phyloP scores from a whole-genome alignment of 2,797 vertebrate species.

The Sebastiscus albofasciatus region DNA sequence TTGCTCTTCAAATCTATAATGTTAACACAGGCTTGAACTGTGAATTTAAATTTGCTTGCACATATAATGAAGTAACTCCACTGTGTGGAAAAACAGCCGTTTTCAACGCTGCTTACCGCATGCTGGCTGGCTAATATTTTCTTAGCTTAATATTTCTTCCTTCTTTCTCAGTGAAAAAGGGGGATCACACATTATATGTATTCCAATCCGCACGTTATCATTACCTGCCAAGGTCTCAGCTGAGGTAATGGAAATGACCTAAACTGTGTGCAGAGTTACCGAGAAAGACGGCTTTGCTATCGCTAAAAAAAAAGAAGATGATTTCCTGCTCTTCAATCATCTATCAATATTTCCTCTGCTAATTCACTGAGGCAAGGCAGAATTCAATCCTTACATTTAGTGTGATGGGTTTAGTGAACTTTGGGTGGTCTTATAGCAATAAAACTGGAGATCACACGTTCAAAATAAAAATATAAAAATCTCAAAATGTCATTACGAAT shows the following conservation, averaged over 20 bases:
- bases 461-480: background rate
- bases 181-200: slow-evolving; percentile 53
- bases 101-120: slow-evolving; percentile 4
- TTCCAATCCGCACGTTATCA: slow-evolving; percentile 54
- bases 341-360: slow-evolving; percentile 45
- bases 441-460: background rate
- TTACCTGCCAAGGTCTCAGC: slow-evolving; percentile 53
- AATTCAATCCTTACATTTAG: slow-evolving; percentile 41
- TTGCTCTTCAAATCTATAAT: slow-evolving; percentile 55
- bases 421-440: background rate
- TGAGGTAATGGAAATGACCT: slow-evolving; percentile 72
- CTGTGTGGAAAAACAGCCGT: slow-evolving; percentile 1
- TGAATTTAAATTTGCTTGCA: slow-evolving; percentile 66
- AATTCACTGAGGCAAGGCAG: slow-evolving; percentile 32
- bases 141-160: slow-evolving; percentile 48
- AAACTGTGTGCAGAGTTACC: slow-evolving; percentile 67
- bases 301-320: slow-evolving; percentile 40
- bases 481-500: background rate
- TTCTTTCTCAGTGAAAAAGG: slow-evolving; percentile 45
- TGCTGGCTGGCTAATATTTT: slow-evolving; percentile 53
- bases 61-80: slow-evolving; percentile 48
- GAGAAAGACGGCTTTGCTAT: slow-evolving; percentile 45
- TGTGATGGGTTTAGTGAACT: slow-evolving; percentile 14
- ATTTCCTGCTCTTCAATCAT: slow-evolving; percentile 50
- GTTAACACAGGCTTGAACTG: slow-evolving; percentile 60